Base-by-base conservation (phyloP, 1,140 invertebrate species). In the Zaprionus capensis region DNA sequence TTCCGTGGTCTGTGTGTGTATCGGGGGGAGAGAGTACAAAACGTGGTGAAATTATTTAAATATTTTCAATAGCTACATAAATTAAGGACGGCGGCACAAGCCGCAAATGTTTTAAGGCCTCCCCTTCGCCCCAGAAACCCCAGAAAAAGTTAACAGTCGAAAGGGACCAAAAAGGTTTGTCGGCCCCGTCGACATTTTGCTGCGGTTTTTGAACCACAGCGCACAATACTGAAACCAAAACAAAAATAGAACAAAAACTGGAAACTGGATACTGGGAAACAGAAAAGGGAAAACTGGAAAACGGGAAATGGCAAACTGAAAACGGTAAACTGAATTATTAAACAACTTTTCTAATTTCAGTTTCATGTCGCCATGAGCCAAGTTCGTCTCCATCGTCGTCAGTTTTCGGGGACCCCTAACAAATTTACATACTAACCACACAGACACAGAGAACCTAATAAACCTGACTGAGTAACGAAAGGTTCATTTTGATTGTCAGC, bases 1-100 rank as follows among this genome's bases (percentile, higher is more conserved):
- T 84, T 94, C 94, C 76, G 93, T 92, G 65, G 94, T 93, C 94
- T 93, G 92, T 59, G 53, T 49, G 26, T 17, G 34, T 14, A 2
- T 51, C 22, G 56, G 20, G 14, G 46, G 1, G 11, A 41, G 20
- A 59, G 31, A 51, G 14, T 5, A 26, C 53, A 41, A 41, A 67
- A 51, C 34, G 51, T n/a, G 55, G 22, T 46, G 12, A 49, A 71
- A 71, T 71, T 67, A 67, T 63, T 67, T 71, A 67, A 69, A 75
- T 70, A 66, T 62, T 55, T 71, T 61, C 59, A 46, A 36, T 58
- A 56, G 67, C 41, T 41, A 70, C 58, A 51, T 59, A 69, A 69
- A 41, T 68, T 41, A 55, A 44, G 66, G 61, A 49, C 34, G 49
- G n/a, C 24, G 55, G 28, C 34, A 55, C 57, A 38, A 44, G 57